Evolutionary conservation across 2,797 vertebrate species (phyloP).

Genomic region (Pangasius djambal): DNA sequence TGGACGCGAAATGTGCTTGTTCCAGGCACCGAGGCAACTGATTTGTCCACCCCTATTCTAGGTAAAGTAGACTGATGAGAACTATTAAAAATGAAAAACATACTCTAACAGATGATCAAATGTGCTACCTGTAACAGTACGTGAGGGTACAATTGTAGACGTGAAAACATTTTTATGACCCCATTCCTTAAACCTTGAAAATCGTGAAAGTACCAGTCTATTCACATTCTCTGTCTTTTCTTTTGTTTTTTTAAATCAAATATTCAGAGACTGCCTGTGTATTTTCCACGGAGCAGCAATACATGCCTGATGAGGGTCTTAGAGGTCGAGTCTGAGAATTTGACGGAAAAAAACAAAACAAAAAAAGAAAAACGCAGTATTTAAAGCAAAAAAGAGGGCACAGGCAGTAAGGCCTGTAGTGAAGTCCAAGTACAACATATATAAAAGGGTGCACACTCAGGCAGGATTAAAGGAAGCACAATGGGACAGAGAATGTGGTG

Average conservation of each 20-base stretch:
- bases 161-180: not conserved
- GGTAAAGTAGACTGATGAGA: not conserved
- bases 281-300: too few relatives aligned
- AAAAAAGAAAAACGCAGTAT: too few relatives aligned
- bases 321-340: too few relatives aligned
- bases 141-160: not conserved
- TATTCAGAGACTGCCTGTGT: too few relatives aligned
- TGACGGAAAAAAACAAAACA: too few relatives aligned
- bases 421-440: too few relatives aligned
- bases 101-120: not conserved
- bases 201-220: too few relatives aligned
- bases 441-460: not conserved
- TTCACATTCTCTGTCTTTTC: not conserved
- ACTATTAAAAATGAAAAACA: not conserved
- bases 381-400: not conserved
- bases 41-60: not conserved
- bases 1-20: too few relatives aligned
- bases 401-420: too few relatives aligned
- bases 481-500: not conserved
- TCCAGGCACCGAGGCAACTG: not conserved
- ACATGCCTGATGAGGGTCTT: too few relatives aligned
- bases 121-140: too few relatives aligned
- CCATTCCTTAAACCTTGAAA: not conserved
- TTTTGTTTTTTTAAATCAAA: too few relatives aligned
- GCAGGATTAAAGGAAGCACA: not conserved